Conservation (phyloP, 2,888 invertebrate genomes). For the Lithophane leautieri region DNA sequence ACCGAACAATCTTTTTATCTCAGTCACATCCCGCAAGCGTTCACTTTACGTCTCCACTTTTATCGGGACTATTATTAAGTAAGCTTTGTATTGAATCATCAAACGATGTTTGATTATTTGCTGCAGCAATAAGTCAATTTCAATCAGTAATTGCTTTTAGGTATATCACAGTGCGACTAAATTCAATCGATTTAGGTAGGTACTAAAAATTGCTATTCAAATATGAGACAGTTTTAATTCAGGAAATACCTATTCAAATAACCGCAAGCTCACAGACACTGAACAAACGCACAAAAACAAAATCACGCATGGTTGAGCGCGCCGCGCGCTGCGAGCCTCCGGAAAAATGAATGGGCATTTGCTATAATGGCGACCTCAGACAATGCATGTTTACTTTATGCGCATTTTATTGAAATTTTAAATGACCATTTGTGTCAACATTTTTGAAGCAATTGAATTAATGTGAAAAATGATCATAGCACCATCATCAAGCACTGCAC, state of each 20-base stretch:
- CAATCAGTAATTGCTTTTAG: constrained; percentile 18
- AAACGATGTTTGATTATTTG: constrained; percentile 50
- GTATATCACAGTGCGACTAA: constrained; percentile 14
- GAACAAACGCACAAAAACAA: constrained; percentile 88
- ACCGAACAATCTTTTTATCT: constrained; percentile 86
- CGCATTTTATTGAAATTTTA: constrained; percentile 51
- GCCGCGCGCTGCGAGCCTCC: constrained; percentile 77
- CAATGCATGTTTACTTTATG: constrained; percentile 68
- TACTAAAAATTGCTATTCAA: constrained; percentile 73
- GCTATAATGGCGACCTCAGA: constrained; percentile 83
- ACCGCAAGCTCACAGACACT: constrained; percentile 85
- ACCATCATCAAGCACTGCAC: neutral
- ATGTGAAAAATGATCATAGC: neutral
- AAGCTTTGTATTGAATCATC: constrained; percentile 60
- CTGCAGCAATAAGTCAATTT: constrained; percentile 48
- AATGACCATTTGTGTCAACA: constrained; percentile 34
- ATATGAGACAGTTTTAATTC: constrained; percentile 82
- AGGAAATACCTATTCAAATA: constrained; percentile 80
- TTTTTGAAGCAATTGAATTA: constrained; percentile 3
- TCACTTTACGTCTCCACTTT: constrained; percentile 70
- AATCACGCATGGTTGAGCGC: constrained; percentile 87
- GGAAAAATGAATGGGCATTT: constrained; percentile 87
- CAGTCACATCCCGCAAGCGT: constrained; percentile 75
- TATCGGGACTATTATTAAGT: constrained; percentile 65
- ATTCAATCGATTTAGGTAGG: constrained; percentile 27